Evolutionary conservation across 1,140 invertebrate species (phyloP), one percentile per base, ranked within the genome.

Genomic region (Stenopsyche tienmushanensis): DNA sequence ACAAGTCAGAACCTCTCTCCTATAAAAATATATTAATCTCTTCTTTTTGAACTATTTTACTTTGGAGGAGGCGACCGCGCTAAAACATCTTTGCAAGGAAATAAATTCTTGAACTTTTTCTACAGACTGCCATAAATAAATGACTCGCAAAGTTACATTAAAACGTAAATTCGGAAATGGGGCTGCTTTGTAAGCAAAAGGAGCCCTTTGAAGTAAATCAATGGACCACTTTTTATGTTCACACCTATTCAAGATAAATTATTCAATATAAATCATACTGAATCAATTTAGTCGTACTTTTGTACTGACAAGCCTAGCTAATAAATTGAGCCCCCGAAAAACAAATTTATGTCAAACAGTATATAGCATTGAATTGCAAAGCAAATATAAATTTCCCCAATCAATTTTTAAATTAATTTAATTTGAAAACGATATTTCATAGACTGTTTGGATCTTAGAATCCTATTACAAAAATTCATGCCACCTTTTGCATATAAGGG

Each of bases 1-100:
- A 47, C 44, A 47, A 20, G 44, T 47, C 44, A 34, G 13, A 34
- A 34, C 13, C 29, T 34, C 29, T 7, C 29, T 20, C 17, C 7
- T 15, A 47, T 47, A 47, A 47, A 47, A 47, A 47, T 47, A 47
- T 47, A 47, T 47, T 47, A 47, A 47, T 47, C 44, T 47, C 17
- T 47, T 47, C 44, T 47, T 20, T 47, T 39, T 47, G 5, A 47
- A 47, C 44, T 15, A 47, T 47, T 47, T 47, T 18, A 47, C 44
- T 47, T 20, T 13, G 5, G 44, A 20, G 3, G 17, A 8, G 18
- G 44, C 10, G 44, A 47, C 44, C 44, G 18, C 44, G 44, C 10
- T 13, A 47, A 9, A 47, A 15, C 17, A 47, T 47, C 44, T 47
- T 20, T 20, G 10, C 17, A 7, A 13, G 44, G 17, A 47, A 47